These are phyloP conservation scores for Ptilorrhoa leucosticta DNA, from an alignment of 2,113 vertebrate genomes.

Conservation along the genomic window DNA sequence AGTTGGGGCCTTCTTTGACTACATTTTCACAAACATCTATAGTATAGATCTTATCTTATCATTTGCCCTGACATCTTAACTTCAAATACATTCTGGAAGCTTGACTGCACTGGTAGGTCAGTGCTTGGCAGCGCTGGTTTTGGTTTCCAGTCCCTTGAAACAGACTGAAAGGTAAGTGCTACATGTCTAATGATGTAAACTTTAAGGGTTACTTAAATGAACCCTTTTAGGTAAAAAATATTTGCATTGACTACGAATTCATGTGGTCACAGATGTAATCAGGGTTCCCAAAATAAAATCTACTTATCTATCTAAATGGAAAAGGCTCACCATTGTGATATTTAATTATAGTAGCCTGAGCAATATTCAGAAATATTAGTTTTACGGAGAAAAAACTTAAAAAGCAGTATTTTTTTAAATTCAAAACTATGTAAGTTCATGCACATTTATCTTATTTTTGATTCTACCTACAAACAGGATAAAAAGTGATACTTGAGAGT, in stretches of 20 bases:
- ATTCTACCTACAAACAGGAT: not conserved
- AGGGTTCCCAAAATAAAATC: not conserved
- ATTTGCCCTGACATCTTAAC: not conserved
- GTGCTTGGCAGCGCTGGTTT: not conserved
- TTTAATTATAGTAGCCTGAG: not conserved
- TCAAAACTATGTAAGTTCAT: not conserved
- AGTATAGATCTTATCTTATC: not conserved
- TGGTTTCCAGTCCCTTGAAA: not conserved
- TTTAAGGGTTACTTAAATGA: not conserved
- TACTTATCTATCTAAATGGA: not conserved
- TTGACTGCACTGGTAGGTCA: not conserved
- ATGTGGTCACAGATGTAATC: not conserved
- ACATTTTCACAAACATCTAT: not conserved
- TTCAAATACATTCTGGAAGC: not conserved
- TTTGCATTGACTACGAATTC: not conserved
- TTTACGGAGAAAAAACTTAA: not conserved
- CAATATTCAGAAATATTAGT: not conserved
- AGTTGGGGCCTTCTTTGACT: not conserved
- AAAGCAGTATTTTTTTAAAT: not conserved
- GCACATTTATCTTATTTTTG: not conserved
- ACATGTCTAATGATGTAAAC: not conserved
- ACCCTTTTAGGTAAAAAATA: not conserved
- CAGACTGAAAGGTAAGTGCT: not conserved
- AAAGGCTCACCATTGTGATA: not conserved
- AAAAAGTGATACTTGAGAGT: not conserved